Base-by-base conservation (phyloP, 2,797 vertebrate genomes). In the Myotis daubentonii region DNA sequence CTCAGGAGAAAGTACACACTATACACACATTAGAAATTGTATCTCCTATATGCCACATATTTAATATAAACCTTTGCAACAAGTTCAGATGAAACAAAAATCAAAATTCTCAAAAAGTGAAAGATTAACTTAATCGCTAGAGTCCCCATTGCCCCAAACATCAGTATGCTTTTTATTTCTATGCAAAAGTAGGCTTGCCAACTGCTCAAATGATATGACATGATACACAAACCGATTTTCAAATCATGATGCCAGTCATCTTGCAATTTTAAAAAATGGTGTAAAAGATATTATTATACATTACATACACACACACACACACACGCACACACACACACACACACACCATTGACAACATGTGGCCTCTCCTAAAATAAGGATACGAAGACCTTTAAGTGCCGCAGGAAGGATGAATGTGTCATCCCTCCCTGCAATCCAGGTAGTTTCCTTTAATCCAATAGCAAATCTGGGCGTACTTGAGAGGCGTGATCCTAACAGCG, bases 371-470 rank as follows among this genome's bases (percentile, higher is more conserved):
- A 97, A 93, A 78, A 87, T 36, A 60, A 97, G 96, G 91, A 84
- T 66, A 91, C 44, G 85, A 97, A 97, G 96, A 97, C 92, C 94
- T 96, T 81, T 88, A 96, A 96, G 97, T 96, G 97, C 96, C 93
- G 92, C 84, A 75, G 55, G 88, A 89, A 92, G 55, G 71, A 94
- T 83, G 62, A 57, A 0, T 22, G 55, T 28, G 60, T 99, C 97
- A 99, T 4, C 99, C 99, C 71, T 99, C 99, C 97, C 99, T 98
- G 95, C 99, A 99, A 96, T 99, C 99, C 97, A 99, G 97, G 96
- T 99, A 99, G 98, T 99, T 99, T 93, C 99, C 99, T 98, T 99
- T 99, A 97, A 99, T 99, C 99, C 99, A 99, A 95, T 99, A 99
- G 98, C 99, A 99, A 97, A 99, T 99, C 98, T 99, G 99, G 93